Evolutionary conservation across 2,797 vertebrate genomes (phyloP), one percentile per base, ranked within the genome.

Genomic region (Leuciscus waleckii): DNA sequence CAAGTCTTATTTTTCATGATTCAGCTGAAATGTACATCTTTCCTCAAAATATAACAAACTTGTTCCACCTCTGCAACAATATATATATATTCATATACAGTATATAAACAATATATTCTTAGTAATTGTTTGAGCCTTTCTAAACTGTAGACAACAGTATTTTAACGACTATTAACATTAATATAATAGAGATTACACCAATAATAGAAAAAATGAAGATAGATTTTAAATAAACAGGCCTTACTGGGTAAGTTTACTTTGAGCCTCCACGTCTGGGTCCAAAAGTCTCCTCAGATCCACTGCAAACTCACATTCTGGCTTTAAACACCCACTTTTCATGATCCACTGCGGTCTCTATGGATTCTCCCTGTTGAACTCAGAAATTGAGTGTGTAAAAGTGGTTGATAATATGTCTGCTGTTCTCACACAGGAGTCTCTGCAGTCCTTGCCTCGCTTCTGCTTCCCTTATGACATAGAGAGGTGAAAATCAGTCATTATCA

Each of bases 391-490:
- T 35, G 35, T 35, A 5, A 35, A 35, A 35, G 4, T 5, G 35
- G 35, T 5, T 35, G 10, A 71, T 65, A n/a, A 19, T 2, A 0
- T 4, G 19, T 65, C 29, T 67, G 19, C 70, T 49, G 6, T 87
- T 85, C 67, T 54, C 2, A 19, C 67, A 10, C 71, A 98, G 97
- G 97, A 97, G 74, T 95, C 95, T 32, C 84, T 91, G 81, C 94
- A 93, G 86, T 94, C 91, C 26, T 92, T 97, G 65, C 96, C 97
- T 80, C 95, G 91, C 85, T 98, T 98, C 93, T 98, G 97, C 91
- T 98, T 98, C 92, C 97, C 97, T 0, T 97, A 97, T 37, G 96
- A 98, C 84, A 93, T 95, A 69, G 96, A 97, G 88, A 96, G 95
- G 97, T 97, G 88, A 92, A 85, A 69, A 39, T 63, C 68, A 43